Conservation (phyloP, 2,113 vertebrate species). For the Tylochromis polylepis region DNA sequence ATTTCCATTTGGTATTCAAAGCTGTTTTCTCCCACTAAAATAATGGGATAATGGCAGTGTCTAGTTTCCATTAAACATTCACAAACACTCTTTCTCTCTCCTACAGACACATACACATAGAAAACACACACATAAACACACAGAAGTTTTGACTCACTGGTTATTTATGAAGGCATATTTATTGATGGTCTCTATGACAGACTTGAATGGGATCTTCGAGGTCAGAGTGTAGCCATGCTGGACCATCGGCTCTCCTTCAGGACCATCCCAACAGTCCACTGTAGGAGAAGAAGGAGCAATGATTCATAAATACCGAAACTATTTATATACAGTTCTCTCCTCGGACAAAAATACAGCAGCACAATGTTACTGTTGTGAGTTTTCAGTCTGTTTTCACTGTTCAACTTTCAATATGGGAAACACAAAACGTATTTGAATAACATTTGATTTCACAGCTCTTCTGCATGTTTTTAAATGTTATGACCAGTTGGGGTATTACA, state of each 20-base stretch:
- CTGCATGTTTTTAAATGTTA: not conserved
- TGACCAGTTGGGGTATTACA: not conserved
- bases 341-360: not conserved
- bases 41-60: not conserved
- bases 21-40: not conserved
- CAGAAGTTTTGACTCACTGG: conserved; percentile 75
- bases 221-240: conserved; percentile 97
- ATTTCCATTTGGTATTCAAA: not conserved
- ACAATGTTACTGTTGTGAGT: not conserved
- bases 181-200: conserved; percentile 92
- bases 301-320: not conserved
- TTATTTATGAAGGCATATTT: conserved; percentile 94
- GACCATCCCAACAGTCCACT: conserved; percentile 99
- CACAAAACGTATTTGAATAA: not conserved
- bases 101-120: not conserved
- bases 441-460: not conserved
- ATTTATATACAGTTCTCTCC: not conserved
- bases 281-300: not conserved
- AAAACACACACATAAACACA: not conserved
- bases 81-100: not conserved
- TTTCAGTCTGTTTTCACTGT: not conserved
- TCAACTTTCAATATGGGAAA: not conserved
- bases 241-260: conserved; percentile 93
- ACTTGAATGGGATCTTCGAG: conserved; percentile 92
- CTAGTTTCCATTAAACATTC: not conserved